These are phyloP conservation scores for Flexamia atlantica DNA, from an alignment of 2,888 invertebrate genomes.

Conservation along the genomic window DNA sequence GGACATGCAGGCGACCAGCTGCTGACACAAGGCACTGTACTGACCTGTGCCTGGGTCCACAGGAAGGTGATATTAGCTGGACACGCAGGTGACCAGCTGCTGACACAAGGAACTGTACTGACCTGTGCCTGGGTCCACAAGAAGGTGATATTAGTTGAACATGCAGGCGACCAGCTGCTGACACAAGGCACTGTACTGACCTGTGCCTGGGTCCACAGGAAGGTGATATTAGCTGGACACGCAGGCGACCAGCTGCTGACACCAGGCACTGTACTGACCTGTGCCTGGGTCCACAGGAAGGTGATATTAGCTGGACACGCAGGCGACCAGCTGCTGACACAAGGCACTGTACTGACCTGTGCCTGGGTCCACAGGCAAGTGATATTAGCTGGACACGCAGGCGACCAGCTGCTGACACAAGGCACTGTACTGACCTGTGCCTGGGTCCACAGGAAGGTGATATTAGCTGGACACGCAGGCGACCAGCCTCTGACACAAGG, in stretches of 20 bases:
- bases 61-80: slow-evolving; percentile 72
- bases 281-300: slow-evolving; percentile 87
- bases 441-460: slow-evolving; percentile 84
- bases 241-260: slow-evolving; percentile 92
- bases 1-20: slow-evolving; percentile 91
- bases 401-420: slow-evolving; percentile 92
- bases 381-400: slow-evolving; percentile 81
- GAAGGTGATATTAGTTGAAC: too few species aligned
- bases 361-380: slow-evolving; percentile 85
- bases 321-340: slow-evolving; percentile 92
- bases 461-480: slow-evolving; percentile 83
- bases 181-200: too few species aligned
- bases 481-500: slow-evolving; percentile 91
- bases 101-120: slow-evolving; percentile 93
- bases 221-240: slow-evolving; percentile 77
- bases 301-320: slow-evolving; percentile 79
- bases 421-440: slow-evolving; percentile 92
- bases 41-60: slow-evolving; percentile 90
- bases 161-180: not conserved
- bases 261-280: slow-evolving; percentile 93
- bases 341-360: slow-evolving; percentile 93
- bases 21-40: slow-evolving; percentile 92
- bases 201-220: too few species aligned
- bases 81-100: slow-evolving; percentile 91
- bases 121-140: too few species aligned